Conservation (phyloP, 2,113 vertebrate genomes). For the Pogonocichla stellata region DNA sequence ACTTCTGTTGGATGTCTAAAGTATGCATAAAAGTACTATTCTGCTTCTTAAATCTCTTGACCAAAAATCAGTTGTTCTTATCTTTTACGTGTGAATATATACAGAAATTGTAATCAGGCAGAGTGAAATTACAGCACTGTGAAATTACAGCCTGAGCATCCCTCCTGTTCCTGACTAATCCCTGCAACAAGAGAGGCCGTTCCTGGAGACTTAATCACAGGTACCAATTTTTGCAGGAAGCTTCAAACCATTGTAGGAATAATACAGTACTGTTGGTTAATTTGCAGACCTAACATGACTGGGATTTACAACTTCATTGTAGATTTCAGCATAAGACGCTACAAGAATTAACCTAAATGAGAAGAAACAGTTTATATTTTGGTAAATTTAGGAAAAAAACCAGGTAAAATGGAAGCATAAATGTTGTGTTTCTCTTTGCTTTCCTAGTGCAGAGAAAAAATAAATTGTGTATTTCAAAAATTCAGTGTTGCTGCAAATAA, state of each 20-base stretch:
- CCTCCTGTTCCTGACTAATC: neutral
- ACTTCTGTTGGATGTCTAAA: neutral
- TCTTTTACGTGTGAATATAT: neutral
- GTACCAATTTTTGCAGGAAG: neutral
- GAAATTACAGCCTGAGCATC: neutral
- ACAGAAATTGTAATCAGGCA: neutral
- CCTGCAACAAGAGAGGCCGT: neutral
- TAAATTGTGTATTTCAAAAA: neutral
- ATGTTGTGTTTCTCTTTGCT: neutral
- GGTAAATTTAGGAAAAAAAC: neutral
- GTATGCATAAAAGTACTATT: neutral
- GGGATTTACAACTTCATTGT: neutral
- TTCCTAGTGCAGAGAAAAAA: neutral
- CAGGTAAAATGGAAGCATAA: neutral
- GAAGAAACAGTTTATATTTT: neutral
- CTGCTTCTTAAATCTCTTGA: neutral
- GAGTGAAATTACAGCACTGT: neutral
- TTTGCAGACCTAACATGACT: rapidly evolving
- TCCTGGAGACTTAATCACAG: neutral
- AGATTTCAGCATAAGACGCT: neutral
- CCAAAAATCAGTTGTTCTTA: neutral
- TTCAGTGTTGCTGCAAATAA: neutral
- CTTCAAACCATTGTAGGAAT: neutral
- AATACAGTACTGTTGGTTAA: neutral
- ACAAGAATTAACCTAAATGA: neutral